A percentile compares a stretch with the other conserved stretches of the same genome.
Conservation (phyloP, 2,888 invertebrate genomes). For the Drosophila yooni region DNA sequence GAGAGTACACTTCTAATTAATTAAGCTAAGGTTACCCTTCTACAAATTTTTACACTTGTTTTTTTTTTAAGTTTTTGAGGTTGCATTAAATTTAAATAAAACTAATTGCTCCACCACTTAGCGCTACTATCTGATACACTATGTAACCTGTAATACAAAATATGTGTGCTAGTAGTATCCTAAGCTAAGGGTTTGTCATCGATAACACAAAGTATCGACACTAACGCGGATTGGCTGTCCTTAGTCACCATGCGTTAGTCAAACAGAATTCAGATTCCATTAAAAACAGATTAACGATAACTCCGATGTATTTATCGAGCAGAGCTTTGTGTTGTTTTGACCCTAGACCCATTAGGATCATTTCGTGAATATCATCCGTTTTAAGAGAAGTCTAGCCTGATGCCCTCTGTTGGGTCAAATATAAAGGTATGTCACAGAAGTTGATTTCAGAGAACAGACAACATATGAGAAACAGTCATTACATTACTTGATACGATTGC, state of each 20-base stretch:
- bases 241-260: background rate
- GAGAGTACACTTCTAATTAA: background rate
- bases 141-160: too few relatives aligned
- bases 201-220: too few relatives aligned
- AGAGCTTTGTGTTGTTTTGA: background rate
- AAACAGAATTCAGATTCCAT: background rate
- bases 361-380: background rate
- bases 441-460: background rate
- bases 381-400: background rate
- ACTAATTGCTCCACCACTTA: background rate
- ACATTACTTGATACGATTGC: background rate
- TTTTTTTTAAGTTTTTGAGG: background rate
- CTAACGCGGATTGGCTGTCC: too few relatives aligned
- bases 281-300: background rate
- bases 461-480: background rate
- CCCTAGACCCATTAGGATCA: background rate
- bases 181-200: too few relatives aligned
- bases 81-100: background rate
- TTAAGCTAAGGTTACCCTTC: background rate
- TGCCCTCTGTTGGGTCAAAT: background rate
- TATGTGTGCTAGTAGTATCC: too few relatives aligned
- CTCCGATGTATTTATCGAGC: background rate
- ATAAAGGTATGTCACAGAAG: background rate
- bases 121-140: background rate
- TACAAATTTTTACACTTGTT: background rate